Evolutionary conservation across 2,888 invertebrate genomes (phyloP), one percentile per base, ranked within the genome.

Genomic region (Diaphora mendica): DNA sequence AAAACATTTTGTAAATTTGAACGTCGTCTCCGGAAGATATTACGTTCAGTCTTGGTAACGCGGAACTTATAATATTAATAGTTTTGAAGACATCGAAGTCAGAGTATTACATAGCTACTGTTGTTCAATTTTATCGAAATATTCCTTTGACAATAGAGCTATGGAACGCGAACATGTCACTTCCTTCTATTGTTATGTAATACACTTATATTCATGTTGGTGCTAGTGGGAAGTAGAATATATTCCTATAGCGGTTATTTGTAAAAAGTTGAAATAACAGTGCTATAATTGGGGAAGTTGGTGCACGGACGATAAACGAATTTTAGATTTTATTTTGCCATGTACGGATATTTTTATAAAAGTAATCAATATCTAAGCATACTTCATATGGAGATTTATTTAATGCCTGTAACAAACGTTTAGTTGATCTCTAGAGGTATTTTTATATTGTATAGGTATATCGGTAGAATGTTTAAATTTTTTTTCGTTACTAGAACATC

Each of bases 11-110:
- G 68, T 73, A 75, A n/a, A 67, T 64, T 75, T 26, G n/a, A 76
- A 71, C 51, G 42, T 30, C 1, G 33, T 17, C 68, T 44, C 74
- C 72, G 75, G 77, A 75, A 80, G 51, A 74, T 71, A 68, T 79
- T 65, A 68, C 59, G 68, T 26, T 55, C 66, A 73, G 71, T 73
- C 72, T 44, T 70, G 64, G 71, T 72, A 87, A 85, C 71, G 86
- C 86, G 86, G 86, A 87, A 84, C 76, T 71, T 30, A 51, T 44
- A 66, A 71, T 75, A 75, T 70, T 69, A 75, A 71, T 78, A 74
- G 75, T 81, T 78, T 73, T 73, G 79, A 79, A 76, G 78, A 55
- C 73, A 82, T 79, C 71, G 77, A 64, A 73, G 77, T 70, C 68
- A 70, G 70, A 68, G 74, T 74, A 72, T 72, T 80, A 62, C 79